Base-by-base conservation (phyloP, 2,888 invertebrate genomes). In the Eupithecia dodoneata region DNA sequence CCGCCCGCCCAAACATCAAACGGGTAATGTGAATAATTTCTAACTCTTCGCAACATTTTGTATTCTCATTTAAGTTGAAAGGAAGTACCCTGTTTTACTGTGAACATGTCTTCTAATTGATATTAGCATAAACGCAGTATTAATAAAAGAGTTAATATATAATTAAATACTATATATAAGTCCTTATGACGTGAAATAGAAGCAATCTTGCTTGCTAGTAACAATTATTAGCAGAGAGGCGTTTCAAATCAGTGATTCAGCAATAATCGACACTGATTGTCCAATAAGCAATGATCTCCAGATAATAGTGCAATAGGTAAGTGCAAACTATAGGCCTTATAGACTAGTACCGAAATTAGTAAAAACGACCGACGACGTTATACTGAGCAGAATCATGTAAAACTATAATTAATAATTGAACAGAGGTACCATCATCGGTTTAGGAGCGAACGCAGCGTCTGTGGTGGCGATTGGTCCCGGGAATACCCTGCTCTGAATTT, bases 191-290 rank as follows among this genome's bases (percentile, higher is more conserved):
- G 30, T 30, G 66, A 41, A 55, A 71, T 73, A 41, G 12, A 72
- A 63, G 13, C 63, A 45, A 75, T 78, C 41, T 66, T 65, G 45
- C 52, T n/a, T 55, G 15, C 15, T 55, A 9, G 10, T 30, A 30
- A 74, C 69, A 45, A 76, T 67, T 72, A 78, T 75, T 79, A 70
- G 76, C 74, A 70, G 69, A 74, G 72, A 72, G 72, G 72, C 66
- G n/a, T 59, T 76, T 74, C 75, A 74, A 76, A 79, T 76, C 79
- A 76, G 76, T 74, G 79, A 73, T 65, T 74, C 72, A 74, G 74
- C 74, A 79, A 69, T 76, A 79, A 76, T 75, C 71, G n/a, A 47
- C 13, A 49, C 74, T 79, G 72, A 79, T 79, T 79, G 70, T 71
- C 70, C 72, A 79, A 74, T 76, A 76, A 75, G 65, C 55, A 71